Base-by-base conservation (phyloP, 2,797 vertebrate genomes). In the Ficedula albicollis region DNA sequence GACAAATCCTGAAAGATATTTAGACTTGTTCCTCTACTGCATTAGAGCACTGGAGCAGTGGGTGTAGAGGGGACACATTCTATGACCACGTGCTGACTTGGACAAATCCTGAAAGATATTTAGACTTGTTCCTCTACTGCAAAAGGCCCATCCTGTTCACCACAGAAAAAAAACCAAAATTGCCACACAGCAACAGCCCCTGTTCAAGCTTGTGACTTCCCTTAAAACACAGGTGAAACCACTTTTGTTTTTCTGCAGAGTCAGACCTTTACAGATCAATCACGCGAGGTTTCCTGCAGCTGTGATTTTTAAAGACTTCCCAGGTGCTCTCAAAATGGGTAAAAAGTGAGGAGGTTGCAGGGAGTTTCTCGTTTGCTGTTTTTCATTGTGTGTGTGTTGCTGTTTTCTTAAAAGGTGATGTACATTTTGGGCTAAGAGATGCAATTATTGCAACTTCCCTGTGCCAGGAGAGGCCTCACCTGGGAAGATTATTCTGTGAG, bases 311-410 rank as follows among this genome's bases (percentile, higher is more conserved):
- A 67, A 59, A 17, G 25, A 26, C 23, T 56, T 80, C 22, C 48
- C 70, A 74, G n/a, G 52, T 87, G 87, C n/a, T 32, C 48, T 12
- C 20, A 76, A 51, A 78, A 66, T 29, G 14, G 2, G 0, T 19
- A 8, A 29, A 64, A 54, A 13, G 22, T 44, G 15, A 6, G n/a
- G n/a, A 60, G 17, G 6, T 2, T 7, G 3, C 0, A 3, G 9
- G 15, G 20, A 46, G 7, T 3, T 60, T 6, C 0, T 56, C 11
- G 82, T 62, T 23, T 80, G 2, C 5, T 59, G 19, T 13, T 49
- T 78, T 60, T 52, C 9, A 0, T 34, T 38, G 6, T 25, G 10
- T 25, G 10, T 0, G 0, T 5, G 2, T 10, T n/a, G 44, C 20
- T 32, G 10, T 44, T 73, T 74, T 36, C 41, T 22, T 8, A 11